phyloP scores from a whole-genome alignment of 1,140 invertebrate species.

The Vanessa tameamea region DNA sequence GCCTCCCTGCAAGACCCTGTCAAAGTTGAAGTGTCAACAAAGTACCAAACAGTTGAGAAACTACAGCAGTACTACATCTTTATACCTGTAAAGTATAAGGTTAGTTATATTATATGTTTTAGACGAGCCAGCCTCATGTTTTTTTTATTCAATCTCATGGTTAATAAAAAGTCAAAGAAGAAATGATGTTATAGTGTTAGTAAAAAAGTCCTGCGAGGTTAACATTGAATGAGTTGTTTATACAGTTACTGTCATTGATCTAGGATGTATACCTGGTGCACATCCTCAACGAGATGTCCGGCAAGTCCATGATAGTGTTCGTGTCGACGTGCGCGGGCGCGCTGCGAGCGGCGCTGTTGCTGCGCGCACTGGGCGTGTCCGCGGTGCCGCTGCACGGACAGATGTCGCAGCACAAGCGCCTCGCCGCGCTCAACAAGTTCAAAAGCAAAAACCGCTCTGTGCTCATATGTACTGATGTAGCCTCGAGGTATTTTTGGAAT shows the following conservation, averaged over 20 bases:
- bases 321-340: conserved; percentile 97
- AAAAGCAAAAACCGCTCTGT: conserved; percentile 93
- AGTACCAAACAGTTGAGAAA: conserved; percentile 99
- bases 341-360: conserved; percentile 91
- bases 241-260: not conserved
- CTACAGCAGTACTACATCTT: conserved; percentile 97
- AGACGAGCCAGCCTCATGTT: not conserved
- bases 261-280: conserved; percentile 97
- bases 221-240: not conserved
- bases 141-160: not conserved
- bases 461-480: conserved; percentile 98
- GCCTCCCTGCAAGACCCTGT: conserved; percentile 96
- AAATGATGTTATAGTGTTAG: too few species aligned
- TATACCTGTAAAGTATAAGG: conserved; percentile 97
- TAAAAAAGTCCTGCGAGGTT: too few species aligned
- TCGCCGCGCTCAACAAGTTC: conserved; percentile 96
- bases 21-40: conserved; percentile 97
- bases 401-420: conserved; percentile 96
- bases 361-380: conserved; percentile 93
- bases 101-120: conserved; percentile 33
- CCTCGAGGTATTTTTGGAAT: conserved; percentile 87
- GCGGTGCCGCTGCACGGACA: conserved; percentile 98
- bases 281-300: conserved; percentile 96
- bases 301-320: conserved; percentile 99
- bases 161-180: not conserved